Evolutionary conservation across 1,140 invertebrate genomes (phyloP).

Genomic region (Homarus americanus): DNA sequence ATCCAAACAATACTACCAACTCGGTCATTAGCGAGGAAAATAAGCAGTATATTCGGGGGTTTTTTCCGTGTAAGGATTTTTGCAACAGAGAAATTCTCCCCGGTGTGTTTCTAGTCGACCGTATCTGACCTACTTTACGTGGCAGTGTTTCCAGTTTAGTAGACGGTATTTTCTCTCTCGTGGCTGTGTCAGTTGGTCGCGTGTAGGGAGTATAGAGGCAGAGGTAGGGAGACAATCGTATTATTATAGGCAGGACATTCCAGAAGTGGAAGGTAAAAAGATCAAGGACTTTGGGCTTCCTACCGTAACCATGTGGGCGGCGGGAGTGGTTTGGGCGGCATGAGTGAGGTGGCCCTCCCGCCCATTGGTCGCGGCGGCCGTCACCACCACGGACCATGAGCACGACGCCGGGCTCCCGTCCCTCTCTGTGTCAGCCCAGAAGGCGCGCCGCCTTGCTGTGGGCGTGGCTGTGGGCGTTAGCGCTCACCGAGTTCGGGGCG

Average conservation of each 20-base stretch:
- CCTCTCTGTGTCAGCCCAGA: constrained; percentile 42
- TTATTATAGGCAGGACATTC: not conserved
- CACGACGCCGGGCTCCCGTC: not conserved
- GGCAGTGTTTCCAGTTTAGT: not conserved
- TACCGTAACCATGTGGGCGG: not conserved
- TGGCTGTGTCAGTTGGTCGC: not conserved
- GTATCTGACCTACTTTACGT: too few species aligned
- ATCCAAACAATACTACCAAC: too few species aligned
- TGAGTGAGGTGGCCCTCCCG: constrained; percentile 30
- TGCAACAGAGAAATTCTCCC: too few species aligned
- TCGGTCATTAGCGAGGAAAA: too few species aligned
- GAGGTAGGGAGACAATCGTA: not conserved
- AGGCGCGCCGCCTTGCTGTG: constrained; percentile 25
- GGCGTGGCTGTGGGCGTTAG: constrained; percentile 56
- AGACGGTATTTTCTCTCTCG: not conserved
- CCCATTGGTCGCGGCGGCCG: constrained; percentile 34
- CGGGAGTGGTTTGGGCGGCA: constrained; percentile 3
- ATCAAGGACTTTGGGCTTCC: not conserved
- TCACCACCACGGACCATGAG: constrained; percentile 46
- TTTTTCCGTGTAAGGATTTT: too few species aligned
- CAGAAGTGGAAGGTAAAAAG: not conserved
- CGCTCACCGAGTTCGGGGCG: constrained; percentile 34
- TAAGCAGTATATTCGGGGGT: too few species aligned
- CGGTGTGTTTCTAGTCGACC: too few species aligned
- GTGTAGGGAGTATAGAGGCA: not conserved